Evolutionary conservation across 2,888 invertebrate genomes (phyloP), one percentile per base, ranked within the genome.

Genomic region (Aphidoletes aphidimyza): DNA sequence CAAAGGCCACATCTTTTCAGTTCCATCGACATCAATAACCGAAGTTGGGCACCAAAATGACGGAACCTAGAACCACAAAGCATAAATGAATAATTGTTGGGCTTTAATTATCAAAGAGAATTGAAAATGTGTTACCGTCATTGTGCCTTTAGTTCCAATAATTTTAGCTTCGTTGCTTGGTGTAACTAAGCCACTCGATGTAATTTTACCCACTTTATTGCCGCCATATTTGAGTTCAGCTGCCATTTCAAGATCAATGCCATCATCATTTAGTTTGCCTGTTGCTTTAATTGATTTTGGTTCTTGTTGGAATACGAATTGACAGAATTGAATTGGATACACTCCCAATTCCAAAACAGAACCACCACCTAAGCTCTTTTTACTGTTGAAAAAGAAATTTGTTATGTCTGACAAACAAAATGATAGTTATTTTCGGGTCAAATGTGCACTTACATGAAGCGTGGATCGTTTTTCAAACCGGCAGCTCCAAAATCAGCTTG

Each of bases 21-120:
- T 92, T 0, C 93, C 93, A 34, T 92, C 92, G 1, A 94, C 93
- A 86, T 94, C 92, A 85, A 93, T 92, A 22, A 94, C 88, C 85
- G 91, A 91, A 0, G 93, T 93, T 0, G 95, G 94, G 86, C 93
- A 92, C 95, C 95, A 96, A 89, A 96, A 95, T n/a, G n/a, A n/a
- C n/a, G n/a, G n/a, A n/a, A n/a, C n/a, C n/a, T n/a, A n/a, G n/a
- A n/a, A n/a, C n/a, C n/a, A n/a, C n/a, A n/a, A n/a, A n/a, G n/a
- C n/a, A n/a, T n/a, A n/a, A n/a, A n/a, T n/a, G n/a, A n/a, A n/a
- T n/a, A n/a, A n/a, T n/a, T n/a, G n/a, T n/a, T n/a, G n/a, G n/a
- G n/a, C n/a, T n/a, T n/a, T n/a, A n/a, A n/a, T n/a, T n/a, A n/a
- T n/a, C n/a, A n/a, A n/a, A n/a, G n/a, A n/a, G n/a, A n/a, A n/a